Evolutionary conservation across 2,888 invertebrate species (phyloP).

Genomic region (Hirtodrosophila duncani): DNA sequence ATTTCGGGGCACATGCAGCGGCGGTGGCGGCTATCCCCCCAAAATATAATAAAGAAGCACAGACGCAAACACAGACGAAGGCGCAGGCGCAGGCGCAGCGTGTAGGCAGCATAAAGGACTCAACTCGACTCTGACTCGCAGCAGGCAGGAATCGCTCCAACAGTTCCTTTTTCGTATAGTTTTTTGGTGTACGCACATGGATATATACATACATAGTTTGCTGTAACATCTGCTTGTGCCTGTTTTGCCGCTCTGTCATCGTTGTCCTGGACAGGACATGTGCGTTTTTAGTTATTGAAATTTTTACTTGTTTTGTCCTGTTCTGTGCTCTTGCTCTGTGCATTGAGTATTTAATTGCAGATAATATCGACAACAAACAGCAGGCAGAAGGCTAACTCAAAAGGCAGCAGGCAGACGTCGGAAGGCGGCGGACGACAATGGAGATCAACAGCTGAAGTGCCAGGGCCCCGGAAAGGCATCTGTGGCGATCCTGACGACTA

Average conservation of each 20-base stretch:
- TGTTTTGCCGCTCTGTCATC: slow-evolving; percentile 1
- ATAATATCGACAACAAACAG: slow-evolving; percentile 69
- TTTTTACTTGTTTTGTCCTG: slow-evolving; percentile 70
- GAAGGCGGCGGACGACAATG: slow-evolving; percentile 8
- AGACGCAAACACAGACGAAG: slow-evolving; percentile 11
- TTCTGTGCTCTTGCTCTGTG: slow-evolving; percentile 42
- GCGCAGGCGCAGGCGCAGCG: slow-evolving; percentile 17
- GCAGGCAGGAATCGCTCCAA: slow-evolving; percentile 65
- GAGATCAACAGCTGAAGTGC: slow-evolving; percentile 60
- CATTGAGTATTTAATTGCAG: slow-evolving; percentile 74
- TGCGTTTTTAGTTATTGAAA: slow-evolving; percentile 73
- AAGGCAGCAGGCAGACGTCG: slow-evolving; percentile 5
- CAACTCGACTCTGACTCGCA: slow-evolving; percentile 6
- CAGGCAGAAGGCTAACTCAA: slow-evolving; percentile 30
- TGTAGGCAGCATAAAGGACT: slow-evolving; percentile 44
- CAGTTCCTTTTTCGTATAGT: slow-evolving; percentile 23
- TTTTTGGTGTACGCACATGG: slow-evolving; percentile 31
- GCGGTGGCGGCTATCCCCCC: slow-evolving; percentile 43
- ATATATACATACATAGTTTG: neutral
- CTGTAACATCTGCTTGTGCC: slow-evolving; percentile 6
- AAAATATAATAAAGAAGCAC: slow-evolving; percentile 8
- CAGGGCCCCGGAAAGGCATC: slow-evolving; percentile 71
- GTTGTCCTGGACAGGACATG: slow-evolving; percentile 50
- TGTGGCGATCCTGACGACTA: slow-evolving; percentile 35
- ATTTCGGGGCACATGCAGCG: slow-evolving; percentile 60